Evolutionary conservation across 2,888 invertebrate species (phyloP).

Genomic region (Idaea biselata): DNA sequence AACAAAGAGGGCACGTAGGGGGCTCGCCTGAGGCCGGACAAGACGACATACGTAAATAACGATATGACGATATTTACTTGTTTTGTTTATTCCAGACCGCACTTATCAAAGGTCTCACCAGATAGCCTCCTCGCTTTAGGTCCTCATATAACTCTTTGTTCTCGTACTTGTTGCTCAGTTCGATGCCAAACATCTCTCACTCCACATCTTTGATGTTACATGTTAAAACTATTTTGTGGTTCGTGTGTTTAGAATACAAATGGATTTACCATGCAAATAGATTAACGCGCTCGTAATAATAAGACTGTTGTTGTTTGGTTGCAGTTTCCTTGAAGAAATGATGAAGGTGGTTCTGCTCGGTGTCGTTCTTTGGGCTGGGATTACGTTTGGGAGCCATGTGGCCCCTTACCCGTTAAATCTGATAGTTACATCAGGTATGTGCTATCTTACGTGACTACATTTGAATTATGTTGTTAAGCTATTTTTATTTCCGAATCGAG

Average conservation of each 20-base stretch:
- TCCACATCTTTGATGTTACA: constrained; percentile 43
- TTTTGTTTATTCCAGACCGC: constrained; percentile 41
- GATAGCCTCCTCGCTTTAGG: constrained; percentile 50
- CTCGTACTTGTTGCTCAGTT: constrained; percentile 52
- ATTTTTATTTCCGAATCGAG: neutral
- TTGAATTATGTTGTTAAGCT: neutral
- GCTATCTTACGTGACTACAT: neutral
- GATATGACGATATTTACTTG: constrained; percentile 39
- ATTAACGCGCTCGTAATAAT: constrained; percentile 20
- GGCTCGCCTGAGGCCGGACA: constrained; percentile 53
- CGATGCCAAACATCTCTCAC: constrained; percentile 40
- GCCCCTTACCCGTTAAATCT: constrained; percentile 72
- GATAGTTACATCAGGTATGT: constrained; percentile 58
- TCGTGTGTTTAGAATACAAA: constrained; percentile 38
- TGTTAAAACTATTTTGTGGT: constrained; percentile 44
- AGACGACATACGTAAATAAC: constrained; percentile 11
- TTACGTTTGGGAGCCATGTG: constrained; percentile 68
- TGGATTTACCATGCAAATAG: constrained; percentile 37
- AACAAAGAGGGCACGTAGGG: constrained; percentile 28
- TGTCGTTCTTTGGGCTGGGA: constrained; percentile 71
- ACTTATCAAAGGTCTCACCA: constrained; percentile 50
- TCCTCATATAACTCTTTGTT: constrained; percentile 58
- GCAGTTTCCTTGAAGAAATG: constrained; percentile 76
- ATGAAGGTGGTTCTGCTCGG: constrained; percentile 72
- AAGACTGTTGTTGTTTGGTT: constrained; percentile 41